A percentile compares a stretch with the other conserved stretches of the same genome.
Conservation (phyloP, 2,113 vertebrate species). For the Hypanus sabinus region DNA sequence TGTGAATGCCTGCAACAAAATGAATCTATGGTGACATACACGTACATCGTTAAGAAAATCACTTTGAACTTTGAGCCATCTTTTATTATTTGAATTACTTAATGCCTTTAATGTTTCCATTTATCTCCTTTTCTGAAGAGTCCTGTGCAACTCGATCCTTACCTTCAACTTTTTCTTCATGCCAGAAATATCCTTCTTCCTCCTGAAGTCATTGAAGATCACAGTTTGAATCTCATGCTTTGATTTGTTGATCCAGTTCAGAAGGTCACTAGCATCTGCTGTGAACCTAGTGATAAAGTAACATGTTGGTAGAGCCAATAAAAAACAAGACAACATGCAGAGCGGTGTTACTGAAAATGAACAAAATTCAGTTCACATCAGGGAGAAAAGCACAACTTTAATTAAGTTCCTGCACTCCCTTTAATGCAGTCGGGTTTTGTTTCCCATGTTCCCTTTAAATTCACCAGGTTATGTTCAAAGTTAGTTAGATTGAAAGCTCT, state of each 20-base stretch:
- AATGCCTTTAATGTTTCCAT: too few species aligned
- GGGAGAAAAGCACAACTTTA: neutral
- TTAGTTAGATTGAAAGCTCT: too few species aligned
- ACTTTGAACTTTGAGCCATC: too few species aligned
- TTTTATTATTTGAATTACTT: too few species aligned
- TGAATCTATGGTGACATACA: too few species aligned
- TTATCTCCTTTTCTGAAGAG: slow-evolving; percentile 40
- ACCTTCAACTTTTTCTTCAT: slow-evolving; percentile 76
- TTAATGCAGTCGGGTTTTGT: too few species aligned
- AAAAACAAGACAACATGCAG: neutral
- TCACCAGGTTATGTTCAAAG: too few species aligned
- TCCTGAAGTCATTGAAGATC: slow-evolving; percentile 67
- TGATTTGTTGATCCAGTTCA: slow-evolving; percentile 71
- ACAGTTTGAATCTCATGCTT: slow-evolving; percentile 60
- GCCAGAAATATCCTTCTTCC: slow-evolving; percentile 59
- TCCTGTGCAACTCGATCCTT: slow-evolving; percentile 43
- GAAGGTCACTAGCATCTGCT: slow-evolving; percentile 60
- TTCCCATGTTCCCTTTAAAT: too few species aligned
- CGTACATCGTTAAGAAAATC: too few species aligned
- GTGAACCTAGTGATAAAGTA: slow-evolving; percentile 67
- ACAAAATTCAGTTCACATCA: neutral
- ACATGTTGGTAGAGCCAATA: neutral
- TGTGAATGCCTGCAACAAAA: too few species aligned
- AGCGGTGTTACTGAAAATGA: neutral
- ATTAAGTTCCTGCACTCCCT: too few species aligned